phyloP scores from a whole-genome alignment of 2,797 vertebrate genomes.

The Phalloptychus januarius region DNA sequence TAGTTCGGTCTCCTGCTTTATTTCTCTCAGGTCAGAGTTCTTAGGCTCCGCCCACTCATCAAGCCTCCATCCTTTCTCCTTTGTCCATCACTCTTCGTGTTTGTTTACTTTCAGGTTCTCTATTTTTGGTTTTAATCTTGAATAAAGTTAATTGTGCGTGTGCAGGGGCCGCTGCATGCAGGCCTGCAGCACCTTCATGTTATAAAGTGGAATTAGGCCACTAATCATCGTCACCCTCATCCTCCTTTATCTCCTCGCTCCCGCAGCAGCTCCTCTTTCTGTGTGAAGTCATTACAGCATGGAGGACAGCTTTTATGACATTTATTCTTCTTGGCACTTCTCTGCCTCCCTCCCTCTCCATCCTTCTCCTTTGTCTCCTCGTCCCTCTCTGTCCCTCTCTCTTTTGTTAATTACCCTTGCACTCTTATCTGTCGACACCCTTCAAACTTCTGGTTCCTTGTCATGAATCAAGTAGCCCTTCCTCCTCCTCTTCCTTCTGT shows the following conservation, averaged over 20 bases:
- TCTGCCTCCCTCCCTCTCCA: conserved; percentile 25
- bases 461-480: conserved; percentile 72
- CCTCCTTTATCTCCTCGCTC: conserved; percentile 65
- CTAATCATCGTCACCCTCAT: conserved; percentile 57
- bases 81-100: conserved; percentile 12
- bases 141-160: conserved; percentile 46
- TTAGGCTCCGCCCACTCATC: too few relatives aligned
- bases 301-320: conserved; percentile 68
- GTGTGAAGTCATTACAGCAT: conserved; percentile 65
- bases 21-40: too few relatives aligned
- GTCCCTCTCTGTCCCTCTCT: conserved; percentile 64
- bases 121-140: conserved; percentile 17
- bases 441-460: conserved; percentile 67
- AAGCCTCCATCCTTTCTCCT: neutral
- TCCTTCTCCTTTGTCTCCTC: conserved; percentile 42
- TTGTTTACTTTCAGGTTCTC: conserved; percentile 41
- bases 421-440: conserved; percentile 74
- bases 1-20: too few relatives aligned
- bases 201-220: conserved; percentile 63
- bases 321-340: conserved; percentile 65
- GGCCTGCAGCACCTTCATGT: conserved; percentile 40
- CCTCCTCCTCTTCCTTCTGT: conserved; percentile 27
- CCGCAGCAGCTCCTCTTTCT: conserved; percentile 53
- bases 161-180: conserved; percentile 26
- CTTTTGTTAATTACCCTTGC: conserved; percentile 76